Evolutionary conservation across 2,797 vertebrate genomes (phyloP).

Genomic region (Myotis vivesi): DNA sequence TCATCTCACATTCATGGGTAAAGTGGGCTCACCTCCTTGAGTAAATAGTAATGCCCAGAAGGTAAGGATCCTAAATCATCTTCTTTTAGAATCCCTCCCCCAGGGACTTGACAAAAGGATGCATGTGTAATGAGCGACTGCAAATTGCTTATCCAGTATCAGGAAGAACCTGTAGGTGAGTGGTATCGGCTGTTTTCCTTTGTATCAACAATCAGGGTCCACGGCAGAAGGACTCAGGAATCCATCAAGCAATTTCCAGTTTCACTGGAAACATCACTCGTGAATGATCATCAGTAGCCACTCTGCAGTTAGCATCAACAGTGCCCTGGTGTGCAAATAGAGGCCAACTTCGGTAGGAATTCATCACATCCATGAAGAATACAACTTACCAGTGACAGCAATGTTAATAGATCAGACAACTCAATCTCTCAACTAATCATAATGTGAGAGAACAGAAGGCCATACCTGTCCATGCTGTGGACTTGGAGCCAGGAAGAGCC

Average conservation of each 20-base stretch:
- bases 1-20: not conserved
- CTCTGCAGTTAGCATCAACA: accelerated
- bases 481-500: not conserved
- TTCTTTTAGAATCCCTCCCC: not conserved
- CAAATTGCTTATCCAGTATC: accelerated
- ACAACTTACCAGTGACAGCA: not conserved
- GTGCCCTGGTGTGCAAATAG: not conserved
- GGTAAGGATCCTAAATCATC: accelerated
- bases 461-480: accelerated
- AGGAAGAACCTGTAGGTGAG: not conserved
- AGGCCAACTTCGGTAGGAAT: not conserved
- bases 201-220: accelerated
- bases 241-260: too few relatives aligned
- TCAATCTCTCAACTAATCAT: accelerated
- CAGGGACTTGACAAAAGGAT: not conserved
- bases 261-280: not conserved
- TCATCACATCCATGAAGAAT: accelerated
- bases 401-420: not conserved
- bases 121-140: not conserved
- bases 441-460: not conserved
- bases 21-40: not conserved
- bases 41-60: not conserved
- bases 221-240: not conserved
- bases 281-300: accelerated
- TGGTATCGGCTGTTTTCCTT: accelerated